Base-by-base conservation (phyloP, 1,140 invertebrate genomes). In the Temnothorax nylanderi region DNA sequence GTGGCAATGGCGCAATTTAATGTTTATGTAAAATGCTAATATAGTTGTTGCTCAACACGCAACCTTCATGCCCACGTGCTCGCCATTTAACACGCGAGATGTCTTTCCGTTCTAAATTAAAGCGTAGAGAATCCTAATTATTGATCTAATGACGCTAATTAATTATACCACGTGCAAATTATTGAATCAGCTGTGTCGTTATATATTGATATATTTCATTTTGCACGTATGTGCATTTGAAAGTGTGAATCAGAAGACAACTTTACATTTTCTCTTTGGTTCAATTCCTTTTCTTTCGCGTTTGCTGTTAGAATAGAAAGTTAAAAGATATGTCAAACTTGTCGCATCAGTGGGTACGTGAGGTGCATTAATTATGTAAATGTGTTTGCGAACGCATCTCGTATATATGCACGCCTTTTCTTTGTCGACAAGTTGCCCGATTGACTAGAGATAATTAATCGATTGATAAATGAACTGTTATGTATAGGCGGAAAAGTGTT, bases 301-400 rank as follows among this genome's bases (percentile, higher is more conserved):
- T 10, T 16, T 51, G 60, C 26, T 72, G 11, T 47, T 75, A 41
- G 21, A 13, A 1, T 87, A 77, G 76, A 89, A 89, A 89, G 71
- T 54, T 75, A 71, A 51, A 81, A 89, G 11, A 32, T n/a, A 32
- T n/a, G 56, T 49, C 47, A 60, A 71, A 81, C 77, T 71, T 81
- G 62, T 75, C 41, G 51, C 74, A 74, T 74, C 65, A 49, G 32
- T 56, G 47, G 32, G 32, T 76, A 86, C 8, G 34, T 49, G 18
- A 49, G 8, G 18, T 80, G 58, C 32, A 81, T 89, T 89, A 86
- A 89, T 89, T 76, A 69, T 51, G 16, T 49, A 41, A 32, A 47
- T 69, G 26, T 26, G 34, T 34, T 54, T 37, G n/a, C 6, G 26
- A 37, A 37, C 1, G 34, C n/a, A 81, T 41, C 11, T 80, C 34